Conservation (phyloP, 2,797 vertebrate genomes). For the Thalassophryne amazonica region DNA sequence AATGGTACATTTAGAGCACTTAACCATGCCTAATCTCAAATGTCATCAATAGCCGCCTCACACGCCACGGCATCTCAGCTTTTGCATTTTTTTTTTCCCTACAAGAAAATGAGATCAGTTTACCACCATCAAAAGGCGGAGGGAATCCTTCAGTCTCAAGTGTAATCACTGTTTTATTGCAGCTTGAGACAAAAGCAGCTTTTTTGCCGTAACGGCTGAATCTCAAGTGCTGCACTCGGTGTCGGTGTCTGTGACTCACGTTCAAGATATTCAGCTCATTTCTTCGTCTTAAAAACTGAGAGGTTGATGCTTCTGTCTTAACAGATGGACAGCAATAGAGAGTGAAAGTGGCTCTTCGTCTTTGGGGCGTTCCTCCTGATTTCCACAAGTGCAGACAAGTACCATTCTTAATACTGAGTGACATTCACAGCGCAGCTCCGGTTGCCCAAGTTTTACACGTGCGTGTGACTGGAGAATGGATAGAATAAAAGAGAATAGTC, state of each 20-base stretch:
- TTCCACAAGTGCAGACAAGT: constrained; percentile 42
- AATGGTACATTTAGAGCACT: constrained; percentile 48
- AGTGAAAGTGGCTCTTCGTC: constrained; percentile 42
- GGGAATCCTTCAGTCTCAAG: constrained; percentile 60
- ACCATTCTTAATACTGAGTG: constrained; percentile 19
- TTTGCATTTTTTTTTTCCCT: constrained; percentile 25
- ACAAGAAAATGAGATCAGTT: constrained; percentile 62
- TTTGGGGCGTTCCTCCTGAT: constrained; percentile 45
- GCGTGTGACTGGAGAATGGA: constrained; percentile 6
- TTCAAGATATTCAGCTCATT: constrained; percentile 46
- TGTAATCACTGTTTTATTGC: constrained; percentile 55
- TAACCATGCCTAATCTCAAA: constrained; percentile 63
- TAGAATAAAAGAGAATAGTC: constrained; percentile 3
- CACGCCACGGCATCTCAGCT: constrained; percentile 37
- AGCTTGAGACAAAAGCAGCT: constrained; percentile 53
- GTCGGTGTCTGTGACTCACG: constrained; percentile 25
- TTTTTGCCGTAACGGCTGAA: constrained; percentile 51
- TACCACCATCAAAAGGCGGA: constrained; percentile 55
- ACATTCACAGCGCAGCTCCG: constrained; percentile 18
- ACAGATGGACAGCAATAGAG: constrained; percentile 41
- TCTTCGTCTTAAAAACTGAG: constrained; percentile 34
- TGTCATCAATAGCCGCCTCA: constrained; percentile 61
- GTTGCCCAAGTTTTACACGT: constrained; percentile 17
- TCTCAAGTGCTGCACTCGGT: constrained; percentile 44
- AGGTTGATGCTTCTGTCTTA: constrained; percentile 39